phyloP scores from a whole-genome alignment of 2,888 invertebrate species.

The Cecidostiba fungosa region DNA sequence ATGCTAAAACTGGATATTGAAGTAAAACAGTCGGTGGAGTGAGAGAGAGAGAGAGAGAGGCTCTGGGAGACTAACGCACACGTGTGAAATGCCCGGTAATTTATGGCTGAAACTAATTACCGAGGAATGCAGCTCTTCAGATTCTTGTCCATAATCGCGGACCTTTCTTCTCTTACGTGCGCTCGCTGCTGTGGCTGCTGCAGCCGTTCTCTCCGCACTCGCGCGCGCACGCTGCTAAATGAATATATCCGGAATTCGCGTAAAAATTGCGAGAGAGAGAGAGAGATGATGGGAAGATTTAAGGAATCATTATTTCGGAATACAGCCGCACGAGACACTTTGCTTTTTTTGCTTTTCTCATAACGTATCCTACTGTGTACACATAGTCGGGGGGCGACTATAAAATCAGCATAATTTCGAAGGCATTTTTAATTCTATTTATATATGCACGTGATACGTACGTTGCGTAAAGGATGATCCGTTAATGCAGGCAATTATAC shows the following conservation, averaged over 20 bases:
- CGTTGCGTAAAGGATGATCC: not conserved
- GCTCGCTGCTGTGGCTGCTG: slow-evolving; percentile 36
- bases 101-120: slow-evolving; percentile 79
- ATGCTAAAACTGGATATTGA: slow-evolving; percentile 65
- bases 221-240: slow-evolving; percentile 10
- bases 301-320: slow-evolving; percentile 50
- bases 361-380: too few species aligned
- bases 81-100: slow-evolving; percentile 76
- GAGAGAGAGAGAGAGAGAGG: slow-evolving; percentile 61
- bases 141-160: slow-evolving; percentile 67
- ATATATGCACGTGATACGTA: not conserved
- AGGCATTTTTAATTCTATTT: slow-evolving; percentile 4
- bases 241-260: slow-evolving; percentile 57
- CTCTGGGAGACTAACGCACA: slow-evolving; percentile 69
- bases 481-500: not conserved
- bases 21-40: slow-evolving; percentile 62
- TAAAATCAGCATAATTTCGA: slow-evolving; percentile 43
- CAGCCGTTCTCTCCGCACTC: slow-evolving; percentile 19
- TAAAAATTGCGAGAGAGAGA: slow-evolving; percentile 37
- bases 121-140: slow-evolving; percentile 78
- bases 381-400: slow-evolving; percentile 22
- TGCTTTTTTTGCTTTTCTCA: too few species aligned
- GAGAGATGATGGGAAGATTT: slow-evolving; percentile 54
- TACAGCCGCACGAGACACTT: not conserved
- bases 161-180: slow-evolving; percentile 67